Evolutionary conservation across 2,797 vertebrate genomes (phyloP).

Genomic region (Rhinoraja longicauda): DNA sequence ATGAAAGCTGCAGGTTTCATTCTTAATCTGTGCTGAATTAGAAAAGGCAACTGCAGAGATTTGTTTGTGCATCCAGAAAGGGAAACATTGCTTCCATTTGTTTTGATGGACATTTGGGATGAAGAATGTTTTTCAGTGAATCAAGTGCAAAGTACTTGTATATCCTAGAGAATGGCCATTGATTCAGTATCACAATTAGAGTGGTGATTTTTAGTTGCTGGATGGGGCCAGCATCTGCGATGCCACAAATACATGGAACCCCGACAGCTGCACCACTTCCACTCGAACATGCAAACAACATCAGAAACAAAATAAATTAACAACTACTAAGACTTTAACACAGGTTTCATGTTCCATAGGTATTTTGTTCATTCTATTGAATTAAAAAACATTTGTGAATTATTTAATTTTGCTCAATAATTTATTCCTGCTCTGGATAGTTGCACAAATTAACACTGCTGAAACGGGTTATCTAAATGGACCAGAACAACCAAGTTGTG

Average conservation of each 20-base stretch:
- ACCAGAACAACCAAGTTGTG: neutral
- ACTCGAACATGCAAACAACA: neutral
- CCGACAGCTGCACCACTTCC: neutral
- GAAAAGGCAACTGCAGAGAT: neutral
- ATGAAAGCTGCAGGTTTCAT: neutral
- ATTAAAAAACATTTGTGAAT: neutral
- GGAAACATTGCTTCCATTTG: neutral
- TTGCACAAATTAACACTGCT: neutral
- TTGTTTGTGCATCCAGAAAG: neutral
- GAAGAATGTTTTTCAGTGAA: neutral
- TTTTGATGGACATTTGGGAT: neutral
- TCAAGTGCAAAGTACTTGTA: neutral
- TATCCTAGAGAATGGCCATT: neutral
- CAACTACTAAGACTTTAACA: neutral
- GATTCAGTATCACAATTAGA: neutral
- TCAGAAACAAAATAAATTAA: neutral
- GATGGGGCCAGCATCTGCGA: neutral
- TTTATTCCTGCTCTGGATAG: neutral
- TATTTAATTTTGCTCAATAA: neutral
- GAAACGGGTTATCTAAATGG: neutral
- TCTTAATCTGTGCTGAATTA: neutral
- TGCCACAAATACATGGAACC: neutral
- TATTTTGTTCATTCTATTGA: neutral
- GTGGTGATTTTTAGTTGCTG: neutral
- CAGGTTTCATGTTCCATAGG: neutral